phyloP scores from a whole-genome alignment of 2,888 invertebrate species.

The Apoda limacodes region DNA sequence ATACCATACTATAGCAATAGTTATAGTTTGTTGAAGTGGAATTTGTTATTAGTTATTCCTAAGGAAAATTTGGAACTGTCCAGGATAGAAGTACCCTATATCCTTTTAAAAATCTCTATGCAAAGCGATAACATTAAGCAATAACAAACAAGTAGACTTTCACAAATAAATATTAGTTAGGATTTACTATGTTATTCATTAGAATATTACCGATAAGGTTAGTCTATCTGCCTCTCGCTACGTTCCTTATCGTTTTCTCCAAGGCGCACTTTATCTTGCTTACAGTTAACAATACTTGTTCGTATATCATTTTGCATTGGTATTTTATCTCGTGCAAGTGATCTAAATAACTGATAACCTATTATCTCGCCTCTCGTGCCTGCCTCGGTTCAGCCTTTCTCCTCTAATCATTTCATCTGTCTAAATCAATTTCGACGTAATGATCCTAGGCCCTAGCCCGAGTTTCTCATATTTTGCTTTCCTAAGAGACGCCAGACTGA shows the following conservation, averaged over 20 bases:
- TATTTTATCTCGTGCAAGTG: slow-evolving; percentile 32
- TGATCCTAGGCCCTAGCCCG: slow-evolving; percentile 29
- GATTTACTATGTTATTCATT: neutral
- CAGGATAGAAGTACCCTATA: too few species aligned
- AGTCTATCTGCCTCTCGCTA: slow-evolving; percentile 4
- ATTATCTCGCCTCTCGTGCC: slow-evolving; percentile 32
- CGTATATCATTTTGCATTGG: slow-evolving; percentile 31
- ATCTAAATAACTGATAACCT: slow-evolving; percentile 30
- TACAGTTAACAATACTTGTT: neutral
- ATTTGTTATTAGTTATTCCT: too few species aligned
- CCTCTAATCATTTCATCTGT: slow-evolving; percentile 34
- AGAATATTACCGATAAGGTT: neutral
- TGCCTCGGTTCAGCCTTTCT: slow-evolving; percentile 24
- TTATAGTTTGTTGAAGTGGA: too few species aligned
- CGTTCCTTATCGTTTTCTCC: slow-evolving; percentile 12
- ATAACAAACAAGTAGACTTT: too few species aligned
- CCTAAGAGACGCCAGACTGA: too few species aligned
- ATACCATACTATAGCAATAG: too few species aligned
- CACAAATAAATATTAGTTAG: too few species aligned
- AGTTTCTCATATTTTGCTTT: slow-evolving; percentile 34
- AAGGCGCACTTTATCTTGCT: slow-evolving; percentile 20
- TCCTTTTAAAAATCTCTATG: too few species aligned
- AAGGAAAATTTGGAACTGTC: too few species aligned
- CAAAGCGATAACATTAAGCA: too few species aligned
- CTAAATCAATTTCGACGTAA: slow-evolving; percentile 36